Conservation (phyloP, 2,113 vertebrate genomes). For the Phyllopteryx taeniolatus region DNA sequence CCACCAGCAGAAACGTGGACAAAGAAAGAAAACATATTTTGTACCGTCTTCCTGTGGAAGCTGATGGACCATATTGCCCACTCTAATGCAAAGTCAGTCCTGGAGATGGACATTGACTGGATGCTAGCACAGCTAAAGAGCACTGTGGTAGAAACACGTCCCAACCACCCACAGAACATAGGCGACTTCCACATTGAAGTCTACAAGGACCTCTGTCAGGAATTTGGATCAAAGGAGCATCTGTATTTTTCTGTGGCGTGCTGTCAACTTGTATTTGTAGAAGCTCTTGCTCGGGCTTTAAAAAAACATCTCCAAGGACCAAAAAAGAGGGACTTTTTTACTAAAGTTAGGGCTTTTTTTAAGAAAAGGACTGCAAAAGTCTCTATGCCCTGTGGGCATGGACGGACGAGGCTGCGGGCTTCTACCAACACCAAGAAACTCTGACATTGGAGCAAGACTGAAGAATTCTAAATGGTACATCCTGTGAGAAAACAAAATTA, state of each 20-base stretch:
- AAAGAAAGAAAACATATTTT: conserved; percentile 6
- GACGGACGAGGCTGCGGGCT: neutral
- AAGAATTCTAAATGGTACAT: neutral
- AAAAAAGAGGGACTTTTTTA: conserved; percentile 6
- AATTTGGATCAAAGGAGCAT: conserved; percentile 8
- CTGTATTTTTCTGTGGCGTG: neutral
- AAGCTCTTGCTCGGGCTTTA: neutral
- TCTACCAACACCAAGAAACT: neutral
- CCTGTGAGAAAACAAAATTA: neutral
- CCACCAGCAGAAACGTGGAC: neutral
- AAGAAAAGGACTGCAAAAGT: neutral
- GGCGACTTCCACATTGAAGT: neutral
- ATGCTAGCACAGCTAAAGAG: neutral
- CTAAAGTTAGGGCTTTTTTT: neutral
- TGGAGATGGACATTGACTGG: neutral
- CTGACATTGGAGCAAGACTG: neutral
- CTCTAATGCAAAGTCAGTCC: neutral
- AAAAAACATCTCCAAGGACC: conserved; percentile 4
- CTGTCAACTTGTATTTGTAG: neutral
- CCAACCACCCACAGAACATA: neutral
- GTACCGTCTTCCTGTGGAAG: neutral
- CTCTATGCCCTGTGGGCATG: neutral
- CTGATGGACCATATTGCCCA: neutral
- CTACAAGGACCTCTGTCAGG: neutral
- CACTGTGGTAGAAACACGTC: neutral